phyloP scores from a whole-genome alignment of 2,888 invertebrate species.

The Gari tellinella region DNA sequence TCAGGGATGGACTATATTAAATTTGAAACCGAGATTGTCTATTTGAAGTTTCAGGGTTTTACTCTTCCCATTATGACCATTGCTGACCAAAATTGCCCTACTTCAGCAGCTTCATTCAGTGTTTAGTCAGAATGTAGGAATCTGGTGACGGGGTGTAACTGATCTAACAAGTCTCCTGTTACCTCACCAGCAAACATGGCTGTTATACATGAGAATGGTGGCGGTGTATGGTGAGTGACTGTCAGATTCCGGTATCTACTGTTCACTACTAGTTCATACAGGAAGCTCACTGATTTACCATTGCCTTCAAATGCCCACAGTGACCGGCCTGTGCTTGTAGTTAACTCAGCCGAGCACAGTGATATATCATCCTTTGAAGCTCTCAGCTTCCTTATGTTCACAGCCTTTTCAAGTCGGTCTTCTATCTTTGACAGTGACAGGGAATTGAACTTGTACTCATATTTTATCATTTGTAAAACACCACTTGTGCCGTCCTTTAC shows the following conservation, averaged over 20 bases:
- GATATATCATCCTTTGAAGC: conserved; percentile 32
- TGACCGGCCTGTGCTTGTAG: conserved; percentile 19
- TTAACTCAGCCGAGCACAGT: conserved; percentile 38
- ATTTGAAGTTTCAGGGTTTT: too few species aligned
- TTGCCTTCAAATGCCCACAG: conserved; percentile 50
- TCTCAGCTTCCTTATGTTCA: neutral
- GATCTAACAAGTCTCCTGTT: conserved; percentile 19
- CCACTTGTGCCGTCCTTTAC: conserved; percentile 35
- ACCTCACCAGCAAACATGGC: conserved; percentile 42
- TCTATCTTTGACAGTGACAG: conserved; percentile 2
- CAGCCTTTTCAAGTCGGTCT: too few species aligned
- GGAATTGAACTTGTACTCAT: conserved; percentile 49
- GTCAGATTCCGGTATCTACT: conserved; percentile 17
- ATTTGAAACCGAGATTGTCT: too few species aligned
- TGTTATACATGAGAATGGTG: conserved; percentile 46
- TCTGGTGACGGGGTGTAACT: conserved; percentile 24
- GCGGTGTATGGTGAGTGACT: conserved; percentile 33
- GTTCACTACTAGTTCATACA: conserved; percentile 37
- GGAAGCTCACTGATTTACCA: conserved; percentile 37
- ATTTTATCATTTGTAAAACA: conserved; percentile 20
- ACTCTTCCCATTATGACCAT: too few species aligned
- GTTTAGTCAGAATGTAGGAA: conserved; percentile 10
- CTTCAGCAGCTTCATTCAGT: neutral
- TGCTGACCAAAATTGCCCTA: too few species aligned
- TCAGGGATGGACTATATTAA: too few species aligned